Evolutionary conservation across 2,888 invertebrate genomes (phyloP), one percentile per base, ranked within the genome.

Genomic region (Cepaea hortensis): DNA sequence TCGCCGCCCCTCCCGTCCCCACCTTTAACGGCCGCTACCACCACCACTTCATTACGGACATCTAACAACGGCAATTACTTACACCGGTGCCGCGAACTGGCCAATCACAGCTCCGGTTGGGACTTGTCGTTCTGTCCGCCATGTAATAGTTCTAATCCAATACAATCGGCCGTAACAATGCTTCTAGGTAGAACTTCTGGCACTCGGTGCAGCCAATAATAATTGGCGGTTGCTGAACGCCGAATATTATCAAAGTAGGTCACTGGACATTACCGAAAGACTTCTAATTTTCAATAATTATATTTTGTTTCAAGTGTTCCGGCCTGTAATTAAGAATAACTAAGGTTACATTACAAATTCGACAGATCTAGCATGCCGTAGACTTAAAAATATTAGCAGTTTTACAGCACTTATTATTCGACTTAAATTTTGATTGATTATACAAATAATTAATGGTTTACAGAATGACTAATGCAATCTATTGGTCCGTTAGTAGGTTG

Each of bases 71-170:
- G 35, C 35, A 15, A 46, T n/a, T 20, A 55, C 77, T 50, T 62
- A 61, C 15, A n/a, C 35, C n/a, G 23, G n/a, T 20, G 7, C 62
- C 61, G 50, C 18, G 3, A 81, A 68, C 15, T 48, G 81, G 20
- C 81, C 81, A 81, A 81, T 81, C 81, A 68, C 68, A 62, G 68
- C 46, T 46, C 81, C 35, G 46, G 46, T 68, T 81, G 65, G 48
- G 46, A 81, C 35, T 15, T 65, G 48, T 35, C 35, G 15, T 68
- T 23, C 18, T 81, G 23, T 13, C 81, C 23, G 46, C 81, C 46
- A 35, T 46, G 81, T 81, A 65, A 81, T 68, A 46, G 61, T 81
- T 79, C 35, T 81, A 18, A 65, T 81, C 81, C 81, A 81, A 81
- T 81, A 81, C 35, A 81, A 81, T 68, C 48, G 15, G 68, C 18